These are phyloP conservation scores for Apamea anceps DNA, from an alignment of 2,888 invertebrate genomes.

Conservation along the genomic window DNA sequence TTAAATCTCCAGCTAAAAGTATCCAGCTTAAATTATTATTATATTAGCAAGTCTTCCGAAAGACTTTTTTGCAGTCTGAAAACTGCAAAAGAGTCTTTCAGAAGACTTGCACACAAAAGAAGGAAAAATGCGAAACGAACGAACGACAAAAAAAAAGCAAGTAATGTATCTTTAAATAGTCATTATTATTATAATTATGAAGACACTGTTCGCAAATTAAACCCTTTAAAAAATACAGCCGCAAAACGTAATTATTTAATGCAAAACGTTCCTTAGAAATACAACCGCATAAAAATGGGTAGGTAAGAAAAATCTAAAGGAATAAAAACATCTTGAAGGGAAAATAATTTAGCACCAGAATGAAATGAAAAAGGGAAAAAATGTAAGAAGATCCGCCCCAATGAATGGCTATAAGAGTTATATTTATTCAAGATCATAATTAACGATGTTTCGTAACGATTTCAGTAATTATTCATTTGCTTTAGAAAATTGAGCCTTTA, in stretches of 20 bases:
- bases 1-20: background rate
- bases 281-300: slow-evolving; percentile 40
- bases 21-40: too few relatives aligned
- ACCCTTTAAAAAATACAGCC: background rate
- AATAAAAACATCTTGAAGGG: slow-evolving; percentile 53
- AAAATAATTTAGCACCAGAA: slow-evolving; percentile 47
- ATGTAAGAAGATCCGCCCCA: slow-evolving; percentile 23
- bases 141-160: too few relatives aligned
- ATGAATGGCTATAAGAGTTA: slow-evolving; percentile 42
- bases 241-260: slow-evolving; percentile 31
- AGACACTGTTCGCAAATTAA: background rate
- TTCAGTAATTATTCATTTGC: slow-evolving; percentile 46
- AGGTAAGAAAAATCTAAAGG: slow-evolving; percentile 47
- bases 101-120: background rate
- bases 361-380: slow-evolving; percentile 40
- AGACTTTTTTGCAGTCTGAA: too few relatives aligned
- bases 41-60: too few relatives aligned
- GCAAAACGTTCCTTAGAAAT: slow-evolving; percentile 43
- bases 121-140: too few relatives aligned
- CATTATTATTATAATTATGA: background rate
- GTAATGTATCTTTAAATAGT: background rate
- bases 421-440: slow-evolving; percentile 55
- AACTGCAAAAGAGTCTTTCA: background rate
- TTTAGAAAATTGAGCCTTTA: slow-evolving; percentile 36
- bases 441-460: slow-evolving; percentile 45